These are phyloP conservation scores for Hassar affinis DNA, from an alignment of 2,113 vertebrate species.

Conservation along the genomic window DNA sequence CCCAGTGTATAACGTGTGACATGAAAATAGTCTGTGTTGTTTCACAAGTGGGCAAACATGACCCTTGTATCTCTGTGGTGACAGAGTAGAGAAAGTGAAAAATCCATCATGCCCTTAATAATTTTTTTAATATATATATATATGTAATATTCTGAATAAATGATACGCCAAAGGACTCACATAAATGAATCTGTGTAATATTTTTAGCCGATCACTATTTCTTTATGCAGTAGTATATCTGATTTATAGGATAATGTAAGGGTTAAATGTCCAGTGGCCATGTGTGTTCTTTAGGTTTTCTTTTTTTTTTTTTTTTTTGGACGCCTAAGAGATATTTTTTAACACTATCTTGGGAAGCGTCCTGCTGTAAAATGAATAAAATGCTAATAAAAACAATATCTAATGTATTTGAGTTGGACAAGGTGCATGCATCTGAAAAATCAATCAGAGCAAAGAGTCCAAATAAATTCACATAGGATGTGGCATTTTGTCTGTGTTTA, in stretches of 20 bases:
- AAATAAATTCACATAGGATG: background rate
- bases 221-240: background rate
- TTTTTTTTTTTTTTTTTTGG: no score
- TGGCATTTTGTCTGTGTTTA: background rate
- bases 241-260: conserved; percentile 25
- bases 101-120: background rate
- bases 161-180: no score
- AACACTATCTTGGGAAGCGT: conserved; percentile 22
- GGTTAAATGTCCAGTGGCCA: conserved; percentile 16
- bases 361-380: conserved; percentile 45
- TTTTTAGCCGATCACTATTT: background rate
- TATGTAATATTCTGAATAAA: background rate
- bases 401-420: conserved; percentile 31
- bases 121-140: no score
- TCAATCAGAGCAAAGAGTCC: conserved; percentile 17
- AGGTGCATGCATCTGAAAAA: conserved; percentile 32
- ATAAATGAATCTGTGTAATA: background rate
- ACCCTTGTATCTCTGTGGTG: conserved; percentile 31
- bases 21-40: conserved; percentile 10
- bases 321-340: conserved; percentile 20
- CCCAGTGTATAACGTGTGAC: conserved; percentile 1
- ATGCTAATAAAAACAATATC: conserved; percentile 13
- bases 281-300: background rate
- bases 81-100: background rate
- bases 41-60: conserved; percentile 40